Percentiles rank a stretch among this genome's conserved stretches.
phyloP scores from a whole-genome alignment of 1,140 invertebrate genomes.

The Onthophagus taurus region DNA sequence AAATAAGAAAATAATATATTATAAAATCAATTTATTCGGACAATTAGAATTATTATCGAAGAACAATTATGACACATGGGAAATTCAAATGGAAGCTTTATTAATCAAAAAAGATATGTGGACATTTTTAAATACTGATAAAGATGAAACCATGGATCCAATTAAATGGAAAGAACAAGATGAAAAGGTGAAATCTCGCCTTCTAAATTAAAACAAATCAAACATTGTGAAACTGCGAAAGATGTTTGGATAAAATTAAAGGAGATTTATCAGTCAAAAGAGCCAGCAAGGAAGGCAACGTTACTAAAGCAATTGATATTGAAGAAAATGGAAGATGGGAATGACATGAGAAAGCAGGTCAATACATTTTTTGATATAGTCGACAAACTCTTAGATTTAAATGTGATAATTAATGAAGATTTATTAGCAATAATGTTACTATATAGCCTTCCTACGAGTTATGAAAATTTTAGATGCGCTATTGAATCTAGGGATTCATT shows the following conservation, averaged over 20 bases:
- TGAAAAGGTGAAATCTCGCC: too few species aligned
- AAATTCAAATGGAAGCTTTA: too few species aligned
- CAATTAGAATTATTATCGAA: too few species aligned
- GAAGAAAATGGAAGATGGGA: slow-evolving; percentile 19
- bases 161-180: too few species aligned
- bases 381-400: slow-evolving; percentile 24
- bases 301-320: slow-evolving; percentile 21
- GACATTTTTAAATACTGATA: too few species aligned
- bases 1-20: too few species aligned
- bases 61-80: too few species aligned
- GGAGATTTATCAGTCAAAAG: slow-evolving; percentile 17
- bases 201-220: slow-evolving; percentile 24
- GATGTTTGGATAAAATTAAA: slow-evolving; percentile 23
- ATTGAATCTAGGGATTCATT: slow-evolving; percentile 29
- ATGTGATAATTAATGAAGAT: slow-evolving; percentile 21
- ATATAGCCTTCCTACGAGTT: slow-evolving; percentile 25
- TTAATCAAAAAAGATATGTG: too few species aligned
- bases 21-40: too few species aligned
- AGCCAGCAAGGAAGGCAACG: slow-evolving; percentile 13
- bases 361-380: slow-evolving; percentile 22
- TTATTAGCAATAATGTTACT: slow-evolving; percentile 26
- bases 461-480: slow-evolving; percentile 29
- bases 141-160: too few species aligned
- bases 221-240: slow-evolving; percentile 20
- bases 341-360: slow-evolving; percentile 23